Percentiles rank a stretch among this genome's conserved stretches.
These are phyloP conservation scores for Gopherus evgoodei DNA, from an alignment of 2,113 vertebrate species.

Conservation along the genomic window DNA sequence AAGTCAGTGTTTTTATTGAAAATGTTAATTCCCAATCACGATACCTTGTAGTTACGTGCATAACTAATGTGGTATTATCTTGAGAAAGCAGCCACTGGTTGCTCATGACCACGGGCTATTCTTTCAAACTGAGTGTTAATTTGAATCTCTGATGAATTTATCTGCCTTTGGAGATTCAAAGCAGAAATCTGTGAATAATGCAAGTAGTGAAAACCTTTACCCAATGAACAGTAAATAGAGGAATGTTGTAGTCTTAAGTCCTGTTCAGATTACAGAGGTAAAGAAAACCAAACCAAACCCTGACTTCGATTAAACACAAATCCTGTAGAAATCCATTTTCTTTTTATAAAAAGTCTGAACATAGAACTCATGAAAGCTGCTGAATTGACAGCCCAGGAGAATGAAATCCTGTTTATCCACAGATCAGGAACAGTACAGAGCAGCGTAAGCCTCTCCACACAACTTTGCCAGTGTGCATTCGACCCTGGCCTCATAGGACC, in stretches of 20 bases:
- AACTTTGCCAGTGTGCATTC: neutral
- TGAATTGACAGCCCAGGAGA: neutral
- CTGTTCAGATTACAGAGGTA: neutral
- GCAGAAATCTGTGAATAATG: constrained; percentile 64
- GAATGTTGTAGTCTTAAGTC: neutral
- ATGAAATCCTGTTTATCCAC: neutral
- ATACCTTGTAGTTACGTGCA: constrained; percentile 52
- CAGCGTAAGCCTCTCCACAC: accelerated
- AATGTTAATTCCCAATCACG: constrained; percentile 59
- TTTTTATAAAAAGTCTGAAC: neutral
- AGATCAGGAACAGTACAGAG: neutral
- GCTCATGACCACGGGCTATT: constrained; percentile 47
- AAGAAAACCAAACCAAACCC: neutral
- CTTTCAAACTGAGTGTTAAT: constrained; percentile 45
- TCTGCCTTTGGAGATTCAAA: constrained; percentile 43
- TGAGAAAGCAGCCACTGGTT: constrained; percentile 41
- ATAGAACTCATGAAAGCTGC: neutral
- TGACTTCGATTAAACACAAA: neutral
- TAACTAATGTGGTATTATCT: constrained; percentile 58
- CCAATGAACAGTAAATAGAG: constrained; percentile 7
- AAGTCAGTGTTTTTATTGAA: constrained; percentile 60
- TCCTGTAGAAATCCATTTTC: neutral
- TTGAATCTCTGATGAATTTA: constrained; percentile 66
- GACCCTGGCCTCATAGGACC: neutral
- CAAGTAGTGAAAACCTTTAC: constrained; percentile 42